Evolutionary conservation across 2,888 invertebrate species (phyloP), one percentile per base, ranked within the genome.

Genomic region (Copidosoma aretas): DNA sequence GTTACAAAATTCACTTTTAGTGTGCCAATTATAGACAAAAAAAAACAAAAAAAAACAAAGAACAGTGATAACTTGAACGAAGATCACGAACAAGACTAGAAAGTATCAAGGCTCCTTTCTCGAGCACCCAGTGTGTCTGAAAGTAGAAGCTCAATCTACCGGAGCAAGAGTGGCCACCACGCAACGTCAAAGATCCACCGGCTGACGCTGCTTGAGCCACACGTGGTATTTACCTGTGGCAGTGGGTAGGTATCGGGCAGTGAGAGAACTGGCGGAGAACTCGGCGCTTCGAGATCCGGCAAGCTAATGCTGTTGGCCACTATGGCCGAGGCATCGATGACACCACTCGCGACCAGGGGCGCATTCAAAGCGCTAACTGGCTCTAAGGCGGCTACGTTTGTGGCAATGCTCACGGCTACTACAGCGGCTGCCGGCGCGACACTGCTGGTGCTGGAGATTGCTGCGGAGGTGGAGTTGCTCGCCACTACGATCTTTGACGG

Each of bases 211-310:
- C 41, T 58, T 5, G 22, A 32, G 32, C 32, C 19, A n/a, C 41
- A 32, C 49, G 21, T 60, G 19, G 32, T 61, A 21, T 59, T 73
- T 77, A 83, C 83, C 82, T 84, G 82, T 75, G 84, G 83, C 79
- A 84, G 78, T 77, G 84, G 82, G 71, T 83, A 84, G 51, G 81
- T 82, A 67, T 83, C 83, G 49, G 84, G 84, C 73, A 84, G 75
- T 64, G 83, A 84, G 39, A 84, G 68, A 60, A 84, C 84, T 19
- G 84, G 84, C 4, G 84, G 84, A 19, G 84, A 84, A 19, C 80
- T 80, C 15, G 90, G 86, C 15, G 89, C 88, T 71, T 90, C 88
- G 70, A 89, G 88, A 24, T 64, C 69, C 0, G 65, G 14, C 1
- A 14, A 19, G 49, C 21, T 15, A 32, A 62, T 51, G 56, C 63